phyloP scores from a whole-genome alignment of 1,140 invertebrate species.

The Microplitis demolitor region DNA sequence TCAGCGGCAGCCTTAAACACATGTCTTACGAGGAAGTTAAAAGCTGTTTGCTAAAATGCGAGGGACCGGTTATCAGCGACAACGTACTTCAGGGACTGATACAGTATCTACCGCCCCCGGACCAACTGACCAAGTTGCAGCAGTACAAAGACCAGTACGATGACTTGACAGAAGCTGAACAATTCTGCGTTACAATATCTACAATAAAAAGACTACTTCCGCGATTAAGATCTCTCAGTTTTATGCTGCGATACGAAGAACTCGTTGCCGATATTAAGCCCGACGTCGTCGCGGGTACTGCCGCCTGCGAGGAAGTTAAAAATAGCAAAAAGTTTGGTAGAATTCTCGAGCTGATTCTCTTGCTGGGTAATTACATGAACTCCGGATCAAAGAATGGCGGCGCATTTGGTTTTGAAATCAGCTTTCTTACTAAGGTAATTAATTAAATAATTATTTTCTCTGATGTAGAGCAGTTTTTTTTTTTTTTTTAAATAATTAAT shows the following conservation, averaged over 20 bases:
- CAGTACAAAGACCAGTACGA: slow-evolving; percentile 78
- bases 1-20: slow-evolving; percentile 89
- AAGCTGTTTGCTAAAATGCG: slow-evolving; percentile 81
- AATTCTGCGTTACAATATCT: slow-evolving; percentile 87
- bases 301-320: slow-evolving; percentile 94
- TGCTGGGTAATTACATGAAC: slow-evolving; percentile 96
- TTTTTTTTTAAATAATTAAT: no score
- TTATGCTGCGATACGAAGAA: slow-evolving; percentile 85
- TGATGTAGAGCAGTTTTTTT: no score
- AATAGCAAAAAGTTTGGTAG: slow-evolving; percentile 88
- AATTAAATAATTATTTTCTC: not conserved
- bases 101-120: slow-evolving; percentile 86
- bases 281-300: slow-evolving; percentile 92
- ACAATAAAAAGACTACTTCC: slow-evolving; percentile 87
- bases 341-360: slow-evolving; percentile 86
- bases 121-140: slow-evolving; percentile 83
- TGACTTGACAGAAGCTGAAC: slow-evolving; percentile 90
- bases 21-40: slow-evolving; percentile 86
- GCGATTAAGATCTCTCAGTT: slow-evolving; percentile 86
- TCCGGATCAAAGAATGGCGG: slow-evolving; percentile 91
- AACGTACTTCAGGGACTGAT: slow-evolving; percentile 84
- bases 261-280: slow-evolving; percentile 90
- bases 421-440: slow-evolving; percentile 88
- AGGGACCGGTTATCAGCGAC: slow-evolving; percentile 81
- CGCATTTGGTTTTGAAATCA: slow-evolving; percentile 96